A percentile compares a stretch with the other conserved stretches of the same genome.
phyloP scores from a whole-genome alignment of 2,113 vertebrate genomes.

The Noctilio leporinus region DNA sequence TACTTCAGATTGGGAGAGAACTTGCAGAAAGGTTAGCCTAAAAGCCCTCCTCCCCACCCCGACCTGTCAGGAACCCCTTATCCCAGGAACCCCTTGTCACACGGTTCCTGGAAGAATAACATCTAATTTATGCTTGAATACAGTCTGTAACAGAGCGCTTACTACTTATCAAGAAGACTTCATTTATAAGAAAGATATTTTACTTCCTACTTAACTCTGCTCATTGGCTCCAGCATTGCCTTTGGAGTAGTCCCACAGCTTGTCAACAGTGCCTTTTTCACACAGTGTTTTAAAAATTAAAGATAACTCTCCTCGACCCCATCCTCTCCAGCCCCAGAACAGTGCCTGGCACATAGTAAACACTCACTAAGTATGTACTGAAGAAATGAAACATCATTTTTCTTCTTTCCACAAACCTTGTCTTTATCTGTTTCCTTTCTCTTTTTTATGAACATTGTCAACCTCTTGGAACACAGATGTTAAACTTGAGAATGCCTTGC shows the following conservation, averaged over 20 bases:
- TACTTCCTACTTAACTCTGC: not conserved
- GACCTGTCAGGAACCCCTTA: not conserved
- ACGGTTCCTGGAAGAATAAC: not conserved
- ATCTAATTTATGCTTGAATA: not conserved
- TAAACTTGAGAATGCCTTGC: not conserved
- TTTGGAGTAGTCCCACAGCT: not conserved
- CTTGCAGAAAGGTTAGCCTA: not conserved
- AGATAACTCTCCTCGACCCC: not conserved
- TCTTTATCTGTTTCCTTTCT: not conserved
- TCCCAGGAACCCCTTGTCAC: not conserved
- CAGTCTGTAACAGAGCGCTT: not conserved
- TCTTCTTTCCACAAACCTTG: not conserved
- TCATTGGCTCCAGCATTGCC: constrained; percentile 1
- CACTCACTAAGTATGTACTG: not conserved
- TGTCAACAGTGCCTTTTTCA: not conserved
- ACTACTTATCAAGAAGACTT: not conserved
- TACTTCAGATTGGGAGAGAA: not conserved
- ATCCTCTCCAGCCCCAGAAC: not conserved
- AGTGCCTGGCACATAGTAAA: not conserved
- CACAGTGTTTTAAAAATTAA: constrained; percentile 33
- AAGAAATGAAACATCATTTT: not conserved
- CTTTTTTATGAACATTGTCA: not conserved
- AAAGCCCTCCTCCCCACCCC: no score
- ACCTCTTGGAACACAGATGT: not conserved
- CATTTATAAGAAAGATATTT: constrained; percentile 2